Conservation (phyloP, 1,140 invertebrate genomes). For the Laupala kohalensis region DNA sequence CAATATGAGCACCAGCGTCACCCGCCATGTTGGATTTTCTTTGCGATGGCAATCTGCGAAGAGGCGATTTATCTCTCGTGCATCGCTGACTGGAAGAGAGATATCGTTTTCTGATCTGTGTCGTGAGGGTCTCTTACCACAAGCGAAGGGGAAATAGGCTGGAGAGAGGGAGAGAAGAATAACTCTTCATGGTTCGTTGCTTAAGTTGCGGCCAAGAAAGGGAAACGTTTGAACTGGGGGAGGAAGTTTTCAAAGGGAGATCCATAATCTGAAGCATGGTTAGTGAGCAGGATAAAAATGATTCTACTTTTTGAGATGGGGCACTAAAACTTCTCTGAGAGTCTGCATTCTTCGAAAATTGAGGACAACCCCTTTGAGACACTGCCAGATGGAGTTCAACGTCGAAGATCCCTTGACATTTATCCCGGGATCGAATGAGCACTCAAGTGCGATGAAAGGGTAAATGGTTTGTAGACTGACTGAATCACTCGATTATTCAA, state of each 20-base stretch:
- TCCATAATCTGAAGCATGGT: not conserved
- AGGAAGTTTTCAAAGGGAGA: not conserved
- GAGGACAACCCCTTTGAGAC: too few species aligned
- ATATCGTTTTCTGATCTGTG: not conserved
- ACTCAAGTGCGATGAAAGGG: too few species aligned
- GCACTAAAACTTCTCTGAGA: not conserved
- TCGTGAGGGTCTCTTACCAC: not conserved
- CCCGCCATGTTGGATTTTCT: not conserved
- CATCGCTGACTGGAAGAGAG: not conserved
- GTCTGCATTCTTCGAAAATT: too few species aligned
- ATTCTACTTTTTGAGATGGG: not conserved
- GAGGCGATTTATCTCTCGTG: not conserved
- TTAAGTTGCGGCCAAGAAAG: not conserved
- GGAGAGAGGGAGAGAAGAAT: not conserved
- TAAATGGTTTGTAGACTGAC: too few species aligned
- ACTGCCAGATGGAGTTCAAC: too few species aligned
- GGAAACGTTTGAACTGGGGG: not conserved
- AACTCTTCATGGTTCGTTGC: not conserved
- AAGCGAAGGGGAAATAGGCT: not conserved
- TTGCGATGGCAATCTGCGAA: not conserved
- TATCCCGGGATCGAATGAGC: too few species aligned
- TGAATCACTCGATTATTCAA: too few species aligned
- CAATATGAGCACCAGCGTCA: too few species aligned
- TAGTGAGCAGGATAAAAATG: not conserved
- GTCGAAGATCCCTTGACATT: too few species aligned